Conservation (phyloP, 1,140 invertebrate genomes). For the Diabrotica undecimpunctata region DNA sequence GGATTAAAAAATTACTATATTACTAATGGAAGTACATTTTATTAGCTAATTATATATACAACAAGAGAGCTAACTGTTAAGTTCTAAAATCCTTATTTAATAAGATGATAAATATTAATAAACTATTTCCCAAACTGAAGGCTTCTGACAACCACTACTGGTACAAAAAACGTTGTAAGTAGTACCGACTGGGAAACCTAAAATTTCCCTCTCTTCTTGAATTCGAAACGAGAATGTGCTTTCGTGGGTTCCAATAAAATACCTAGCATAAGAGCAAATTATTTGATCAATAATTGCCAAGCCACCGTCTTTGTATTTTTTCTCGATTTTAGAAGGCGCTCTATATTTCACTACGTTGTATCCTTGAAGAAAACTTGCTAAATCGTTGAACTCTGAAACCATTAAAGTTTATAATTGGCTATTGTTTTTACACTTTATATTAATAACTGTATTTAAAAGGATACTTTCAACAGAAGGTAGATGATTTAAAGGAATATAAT, state of each 20-base stretch:
- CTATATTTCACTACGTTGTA: constrained; percentile 53
- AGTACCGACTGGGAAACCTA: constrained; percentile 73
- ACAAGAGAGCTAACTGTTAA: no score
- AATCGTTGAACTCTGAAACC: constrained; percentile 22
- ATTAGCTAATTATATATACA: no score
- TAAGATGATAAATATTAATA: no score
- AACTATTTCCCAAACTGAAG: constrained; percentile 51
- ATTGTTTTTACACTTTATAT: no score
- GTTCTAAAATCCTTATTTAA: no score
- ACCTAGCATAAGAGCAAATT: constrained; percentile 82
- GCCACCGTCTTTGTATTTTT: constrained; percentile 75
- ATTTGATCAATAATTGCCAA: constrained; percentile 95
- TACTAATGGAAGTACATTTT: no score
- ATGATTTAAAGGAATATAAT: no score
- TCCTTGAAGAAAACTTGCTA: constrained; percentile 35
- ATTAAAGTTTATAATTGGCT: background rate
- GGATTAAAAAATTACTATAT: no score
- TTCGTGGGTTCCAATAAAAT: constrained; percentile 88
- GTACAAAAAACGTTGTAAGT: constrained; percentile 90
- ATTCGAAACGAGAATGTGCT: constrained; percentile 96
- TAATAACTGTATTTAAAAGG: no score
- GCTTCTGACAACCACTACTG: constrained; percentile 47
- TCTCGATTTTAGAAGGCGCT: constrained; percentile 47
- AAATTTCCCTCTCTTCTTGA: constrained; percentile 94
- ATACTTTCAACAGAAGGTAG: no score